Conservation (phyloP, 2,797 vertebrate genomes). For the Mycteria americana region DNA sequence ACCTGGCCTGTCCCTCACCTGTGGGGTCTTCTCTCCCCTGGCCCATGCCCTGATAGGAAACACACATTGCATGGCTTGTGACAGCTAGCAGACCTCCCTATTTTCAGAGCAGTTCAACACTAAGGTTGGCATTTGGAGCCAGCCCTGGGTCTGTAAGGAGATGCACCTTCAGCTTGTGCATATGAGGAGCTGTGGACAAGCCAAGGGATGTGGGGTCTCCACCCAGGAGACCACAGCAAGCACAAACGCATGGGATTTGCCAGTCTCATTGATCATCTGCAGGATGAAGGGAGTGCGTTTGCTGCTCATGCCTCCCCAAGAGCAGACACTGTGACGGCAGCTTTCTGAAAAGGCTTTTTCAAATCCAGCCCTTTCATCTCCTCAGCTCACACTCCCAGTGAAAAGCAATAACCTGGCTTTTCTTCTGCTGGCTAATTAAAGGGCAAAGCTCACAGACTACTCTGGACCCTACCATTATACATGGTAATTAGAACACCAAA, state of each 20-base stretch:
- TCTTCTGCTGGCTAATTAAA: constrained; percentile 52
- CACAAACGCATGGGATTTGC: background rate
- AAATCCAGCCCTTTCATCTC: constrained; percentile 45
- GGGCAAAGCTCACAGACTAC: constrained; percentile 35
- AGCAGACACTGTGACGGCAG: background rate
- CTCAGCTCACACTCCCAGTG: background rate
- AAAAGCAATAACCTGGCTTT: constrained; percentile 45
- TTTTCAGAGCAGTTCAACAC: background rate
- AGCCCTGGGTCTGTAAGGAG: background rate
- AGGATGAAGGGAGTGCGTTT: background rate
- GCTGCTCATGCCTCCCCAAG: background rate
- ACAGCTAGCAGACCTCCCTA: background rate
- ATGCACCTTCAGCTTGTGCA: background rate
- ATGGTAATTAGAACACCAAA: constrained; percentile 45
- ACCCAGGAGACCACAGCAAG: background rate
- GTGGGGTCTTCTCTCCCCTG: background rate
- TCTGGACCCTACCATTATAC: background rate
- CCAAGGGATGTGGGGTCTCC: background rate
- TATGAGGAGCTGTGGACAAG: background rate
- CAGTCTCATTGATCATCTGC: background rate
- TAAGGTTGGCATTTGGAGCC: background rate
- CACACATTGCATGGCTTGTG: background rate
- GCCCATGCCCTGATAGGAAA: background rate
- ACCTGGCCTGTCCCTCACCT: background rate
- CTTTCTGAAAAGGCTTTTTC: constrained; percentile 28